phyloP scores from a whole-genome alignment of 2,113 vertebrate genomes.

The Dipodomys ordii region DNA sequence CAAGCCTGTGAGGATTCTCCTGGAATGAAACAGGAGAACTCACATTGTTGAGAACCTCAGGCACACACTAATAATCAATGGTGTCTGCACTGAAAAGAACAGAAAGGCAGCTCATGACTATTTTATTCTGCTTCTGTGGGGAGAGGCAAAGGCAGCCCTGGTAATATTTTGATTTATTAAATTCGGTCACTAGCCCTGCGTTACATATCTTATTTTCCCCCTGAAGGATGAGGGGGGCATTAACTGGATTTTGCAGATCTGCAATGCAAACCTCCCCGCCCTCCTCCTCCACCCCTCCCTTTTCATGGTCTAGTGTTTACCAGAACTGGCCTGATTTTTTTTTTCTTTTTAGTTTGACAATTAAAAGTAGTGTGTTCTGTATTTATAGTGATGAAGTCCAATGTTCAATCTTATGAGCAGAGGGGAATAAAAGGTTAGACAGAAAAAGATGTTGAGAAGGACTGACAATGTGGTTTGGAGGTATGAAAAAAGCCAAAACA shows the following conservation, averaged over 20 bases:
- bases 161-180: not conserved
- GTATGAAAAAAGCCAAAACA: constrained; percentile 26
- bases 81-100: not conserved
- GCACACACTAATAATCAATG: not conserved
- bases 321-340: not conserved
- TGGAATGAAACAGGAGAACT: too few relatives aligned
- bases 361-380: not conserved
- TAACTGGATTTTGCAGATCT: too few relatives aligned
- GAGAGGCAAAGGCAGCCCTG: not conserved
- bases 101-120: not conserved
- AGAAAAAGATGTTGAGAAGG: not conserved
- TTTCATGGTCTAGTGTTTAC: too few relatives aligned
- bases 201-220: constrained; percentile 13
- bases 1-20: too few relatives aligned
- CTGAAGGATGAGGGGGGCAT: constrained; percentile 17
- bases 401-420: not conserved
- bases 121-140: not conserved
- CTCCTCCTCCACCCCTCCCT: too few relatives aligned
- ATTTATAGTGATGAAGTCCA: constrained; percentile 6
- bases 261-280: too few relatives aligned
- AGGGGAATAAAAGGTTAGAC: not conserved
- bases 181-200: not conserved
- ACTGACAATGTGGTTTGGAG: not conserved
- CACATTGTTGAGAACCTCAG: too few relatives aligned
- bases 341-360: not conserved